Conservation (phyloP, 2,888 invertebrate genomes). For the Apoda limacodes region DNA sequence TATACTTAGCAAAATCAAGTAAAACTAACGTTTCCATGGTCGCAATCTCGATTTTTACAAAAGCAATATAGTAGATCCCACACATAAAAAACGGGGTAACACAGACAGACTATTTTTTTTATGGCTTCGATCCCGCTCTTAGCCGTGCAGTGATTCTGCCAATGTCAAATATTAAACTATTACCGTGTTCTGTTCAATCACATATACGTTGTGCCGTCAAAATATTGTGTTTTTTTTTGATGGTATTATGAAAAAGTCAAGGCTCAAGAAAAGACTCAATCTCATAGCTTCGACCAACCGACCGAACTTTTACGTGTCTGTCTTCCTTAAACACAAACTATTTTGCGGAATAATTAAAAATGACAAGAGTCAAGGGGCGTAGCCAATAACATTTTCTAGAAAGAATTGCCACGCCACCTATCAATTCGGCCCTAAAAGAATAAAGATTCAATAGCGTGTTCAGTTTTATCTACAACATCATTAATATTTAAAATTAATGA, state of each 20-base stretch:
- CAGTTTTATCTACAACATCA: conserved; percentile 1
- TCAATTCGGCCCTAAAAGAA: too few species aligned
- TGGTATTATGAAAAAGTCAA: conserved; percentile 2
- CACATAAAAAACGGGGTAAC: too few species aligned
- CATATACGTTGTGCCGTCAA: conserved; percentile 1
- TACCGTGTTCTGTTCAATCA: conserved; percentile 2
- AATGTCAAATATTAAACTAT: conserved; percentile 2
- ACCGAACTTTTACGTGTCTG: conserved; percentile 3
- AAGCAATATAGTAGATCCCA: too few species aligned
- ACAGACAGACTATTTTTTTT: too few species aligned
- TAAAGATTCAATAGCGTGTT: conserved; percentile 1
- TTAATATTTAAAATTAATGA: conserved; percentile 1
- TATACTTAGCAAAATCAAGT: too few species aligned
- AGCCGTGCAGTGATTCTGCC: too few species aligned
- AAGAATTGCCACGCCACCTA: too few species aligned
- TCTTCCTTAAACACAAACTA: conserved; percentile 1
- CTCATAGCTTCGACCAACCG: conserved; percentile 1
- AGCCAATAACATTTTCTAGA: background rate
- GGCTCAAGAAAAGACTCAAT: conserved; percentile 3
- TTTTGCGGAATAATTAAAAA: too few species aligned
- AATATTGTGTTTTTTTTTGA: too few species aligned
- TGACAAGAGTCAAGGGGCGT: background rate
- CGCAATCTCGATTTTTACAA: too few species aligned
- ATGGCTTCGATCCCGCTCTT: too few species aligned
- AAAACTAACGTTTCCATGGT: too few species aligned